These are phyloP conservation scores for Tetheella fluctuosa DNA, from an alignment of 2,888 invertebrate species.

Conservation along the genomic window DNA sequence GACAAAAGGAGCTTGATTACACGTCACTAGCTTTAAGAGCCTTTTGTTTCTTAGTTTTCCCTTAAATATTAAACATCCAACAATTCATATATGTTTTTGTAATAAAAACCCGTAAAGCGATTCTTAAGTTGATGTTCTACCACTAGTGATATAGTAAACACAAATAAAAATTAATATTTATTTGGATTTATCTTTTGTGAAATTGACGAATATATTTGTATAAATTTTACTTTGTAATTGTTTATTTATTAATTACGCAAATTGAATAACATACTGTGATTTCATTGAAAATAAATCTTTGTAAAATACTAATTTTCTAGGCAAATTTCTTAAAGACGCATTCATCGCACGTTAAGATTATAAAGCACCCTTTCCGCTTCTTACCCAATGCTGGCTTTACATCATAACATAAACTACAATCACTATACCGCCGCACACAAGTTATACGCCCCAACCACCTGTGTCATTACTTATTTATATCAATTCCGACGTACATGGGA, in stretches of 20 bases:
- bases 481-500: constrained; percentile 39
- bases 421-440: constrained; percentile 21
- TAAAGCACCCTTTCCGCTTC: background rate
- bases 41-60: constrained; percentile 60
- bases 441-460: constrained; percentile 33
- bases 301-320: too few relatives aligned
- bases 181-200: too few relatives aligned
- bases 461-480: constrained; percentile 49
- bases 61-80: constrained; percentile 34
- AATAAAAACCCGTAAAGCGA: background rate
- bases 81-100: background rate
- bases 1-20: constrained; percentile 73
- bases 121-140: background rate
- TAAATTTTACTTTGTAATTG: too few relatives aligned
- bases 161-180: background rate
- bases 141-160: too few relatives aligned
- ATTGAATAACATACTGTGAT: too few relatives aligned
- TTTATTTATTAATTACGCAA: too few relatives aligned
- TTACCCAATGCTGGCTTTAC: background rate
- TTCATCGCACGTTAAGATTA: background rate
- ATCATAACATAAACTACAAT: constrained; percentile 16
- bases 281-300: too few relatives aligned
- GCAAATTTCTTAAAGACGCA: too few relatives aligned
- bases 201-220: too few relatives aligned
- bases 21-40: constrained; percentile 62